These are phyloP conservation scores for Selenia dentaria DNA, from an alignment of 2,888 invertebrate species.

Conservation along the genomic window DNA sequence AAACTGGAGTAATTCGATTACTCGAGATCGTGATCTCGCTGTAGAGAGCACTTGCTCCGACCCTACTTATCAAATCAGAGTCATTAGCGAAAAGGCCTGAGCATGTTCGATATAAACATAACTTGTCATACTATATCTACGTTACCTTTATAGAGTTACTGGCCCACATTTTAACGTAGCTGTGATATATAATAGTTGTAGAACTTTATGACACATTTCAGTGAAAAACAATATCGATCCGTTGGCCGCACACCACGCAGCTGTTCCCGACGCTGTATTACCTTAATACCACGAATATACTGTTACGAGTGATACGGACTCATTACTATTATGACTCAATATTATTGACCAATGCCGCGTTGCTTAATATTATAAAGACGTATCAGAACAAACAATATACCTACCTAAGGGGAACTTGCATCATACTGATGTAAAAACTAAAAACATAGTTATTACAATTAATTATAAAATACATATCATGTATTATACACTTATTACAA, in stretches of 20 bases:
- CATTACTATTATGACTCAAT: no score
- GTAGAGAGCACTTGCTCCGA: constrained; percentile 7
- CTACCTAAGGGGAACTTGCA: no score
- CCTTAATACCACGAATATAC: no score
- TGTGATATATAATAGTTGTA: constrained; percentile 5
- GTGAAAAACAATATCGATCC: constrained; percentile 16
- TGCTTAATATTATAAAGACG: no score
- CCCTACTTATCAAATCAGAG: constrained; percentile 26
- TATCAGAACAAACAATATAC: no score
- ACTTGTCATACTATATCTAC: not conserved
- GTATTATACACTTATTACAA: no score
- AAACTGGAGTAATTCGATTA: constrained; percentile 35
- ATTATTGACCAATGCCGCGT: no score
- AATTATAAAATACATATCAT: no score
- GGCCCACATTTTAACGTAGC: constrained; percentile 5
- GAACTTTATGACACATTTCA: constrained; percentile 15
- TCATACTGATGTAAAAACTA: no score
- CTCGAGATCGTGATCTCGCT: constrained; percentile 24
- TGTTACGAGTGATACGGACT: no score
- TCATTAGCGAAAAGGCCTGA: constrained; percentile 21
- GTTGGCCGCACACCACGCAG: constrained; percentile 8
- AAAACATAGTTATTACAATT: no score
- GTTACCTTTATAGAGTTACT: not conserved
- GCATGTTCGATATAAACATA: constrained; percentile 3
- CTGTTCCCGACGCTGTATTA: constrained; percentile 1